Evolutionary conservation across 2,888 invertebrate species (phyloP), one percentile per base, ranked within the genome.

Genomic region (Cephus spinipes): DNA sequence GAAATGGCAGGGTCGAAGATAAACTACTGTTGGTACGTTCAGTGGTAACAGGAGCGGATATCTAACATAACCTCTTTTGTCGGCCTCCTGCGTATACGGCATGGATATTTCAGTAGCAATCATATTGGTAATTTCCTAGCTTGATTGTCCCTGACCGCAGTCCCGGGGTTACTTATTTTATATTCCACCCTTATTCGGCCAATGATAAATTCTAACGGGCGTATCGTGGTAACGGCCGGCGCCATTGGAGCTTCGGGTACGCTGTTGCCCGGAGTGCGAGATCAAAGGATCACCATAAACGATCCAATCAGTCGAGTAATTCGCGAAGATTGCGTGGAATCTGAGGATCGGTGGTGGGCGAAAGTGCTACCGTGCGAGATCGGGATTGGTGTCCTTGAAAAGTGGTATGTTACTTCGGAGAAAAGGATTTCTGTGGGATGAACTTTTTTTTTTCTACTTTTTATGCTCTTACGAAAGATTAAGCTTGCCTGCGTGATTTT

Each of bases 271-370:
- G 74, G 81, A 81, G 86, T 86, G 84, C 84, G 86, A 89, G 89
- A 89, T 90, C 90, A 90, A 89, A 89, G 89, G 90, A 90, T 90
- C 90, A 89, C 85, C 89, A 89, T 91, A 91, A 91, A 90, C 91
- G 91, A 90, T 91, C 91, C 91, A 91, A 91, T 91, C 91, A 90
- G 88, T 89, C 90, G 88, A 86, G 89, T 90, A 91, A 91, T 91
- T 91, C 89, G 88, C 87, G 84, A 84, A 90, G 90, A 91, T 91
- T 91, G 91, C 90, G 87, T 85, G 87, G 89, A 88, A 89, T 90
- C 89, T 87, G 87, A 85, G 86, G 55, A 55, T 55, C 2, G 23
- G 55, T 9, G 55, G 55, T 55, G 55, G 55, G 9, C 55, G 55
- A 55, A 9, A 23, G 55, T 55, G 55, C 55, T 55, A 55, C 55